Conservation (phyloP, 2,888 invertebrate species). For the Polylopha cassiicola region DNA sequence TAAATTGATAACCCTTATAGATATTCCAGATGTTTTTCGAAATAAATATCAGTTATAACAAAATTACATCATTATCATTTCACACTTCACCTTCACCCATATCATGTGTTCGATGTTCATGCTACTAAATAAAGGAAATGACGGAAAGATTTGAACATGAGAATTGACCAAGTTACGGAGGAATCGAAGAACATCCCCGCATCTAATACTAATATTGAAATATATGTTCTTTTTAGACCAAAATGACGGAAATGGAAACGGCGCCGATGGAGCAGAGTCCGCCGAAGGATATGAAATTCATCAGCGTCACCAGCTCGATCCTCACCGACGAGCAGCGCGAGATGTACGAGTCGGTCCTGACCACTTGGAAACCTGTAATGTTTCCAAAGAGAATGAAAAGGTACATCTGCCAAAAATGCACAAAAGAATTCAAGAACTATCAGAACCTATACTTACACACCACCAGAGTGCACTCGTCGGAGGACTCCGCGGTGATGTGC, state of each 20-base stretch:
- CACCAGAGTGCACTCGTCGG: slow-evolving; percentile 62
- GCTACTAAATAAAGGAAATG: no score
- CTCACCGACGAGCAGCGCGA: slow-evolving; percentile 25
- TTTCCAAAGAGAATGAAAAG: slow-evolving; percentile 53
- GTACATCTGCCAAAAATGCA: slow-evolving; percentile 63
- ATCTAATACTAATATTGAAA: slow-evolving; percentile 11
- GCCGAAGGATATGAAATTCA: slow-evolving; percentile 20
- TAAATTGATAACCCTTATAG: no score
- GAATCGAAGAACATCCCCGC: no score
- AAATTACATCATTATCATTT: no score
- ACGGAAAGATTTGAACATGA: no score
- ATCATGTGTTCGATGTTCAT: no score
- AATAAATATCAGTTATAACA: no score
- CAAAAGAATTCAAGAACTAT: slow-evolving; percentile 67
- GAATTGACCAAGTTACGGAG: no score
- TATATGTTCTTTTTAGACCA: slow-evolving; percentile 16
- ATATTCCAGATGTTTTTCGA: no score
- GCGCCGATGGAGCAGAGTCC: slow-evolving; percentile 9
- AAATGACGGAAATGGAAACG: no score
- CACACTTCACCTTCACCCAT: no score
- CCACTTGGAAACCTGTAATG: slow-evolving; percentile 30
- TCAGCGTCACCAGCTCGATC: slow-evolving; percentile 20
- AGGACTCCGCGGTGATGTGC: slow-evolving; percentile 62
- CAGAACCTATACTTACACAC: slow-evolving; percentile 66
- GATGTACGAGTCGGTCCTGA: slow-evolving; percentile 26